Evolutionary conservation across 2,113 vertebrate genomes (phyloP).

Genomic region (Scortum barcoo): DNA sequence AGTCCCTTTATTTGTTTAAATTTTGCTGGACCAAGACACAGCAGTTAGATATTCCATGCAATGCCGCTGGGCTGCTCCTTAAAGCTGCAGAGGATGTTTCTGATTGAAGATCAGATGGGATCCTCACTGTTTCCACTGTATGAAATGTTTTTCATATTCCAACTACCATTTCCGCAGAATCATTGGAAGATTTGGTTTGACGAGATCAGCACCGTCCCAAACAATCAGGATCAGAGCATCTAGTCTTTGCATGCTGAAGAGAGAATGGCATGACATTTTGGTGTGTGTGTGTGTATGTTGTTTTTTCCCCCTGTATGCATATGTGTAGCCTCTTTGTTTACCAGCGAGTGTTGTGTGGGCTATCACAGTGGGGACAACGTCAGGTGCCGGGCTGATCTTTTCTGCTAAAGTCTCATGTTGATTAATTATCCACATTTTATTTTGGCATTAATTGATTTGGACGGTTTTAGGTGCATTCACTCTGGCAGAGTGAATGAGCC

Average conservation of each 20-base stretch:
- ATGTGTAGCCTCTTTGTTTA: constrained; percentile 60
- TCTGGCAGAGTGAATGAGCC: constrained; percentile 65
- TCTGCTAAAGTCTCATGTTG: constrained; percentile 36
- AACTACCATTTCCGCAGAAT: constrained; percentile 11
- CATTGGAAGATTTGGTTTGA: constrained; percentile 2
- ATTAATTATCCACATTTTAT: constrained; percentile 57
- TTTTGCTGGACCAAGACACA: constrained; percentile 57
- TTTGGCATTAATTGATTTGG: constrained; percentile 58
- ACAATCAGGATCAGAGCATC: constrained; percentile 16
- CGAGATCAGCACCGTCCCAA: not conserved
- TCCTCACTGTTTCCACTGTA: not conserved
- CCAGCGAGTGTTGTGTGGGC: not conserved
- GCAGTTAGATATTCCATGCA: constrained; percentile 42
- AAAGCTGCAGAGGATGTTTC: constrained; percentile 46
- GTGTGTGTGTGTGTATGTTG: not conserved
- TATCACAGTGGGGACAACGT: not conserved
- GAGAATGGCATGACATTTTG: constrained; percentile 37
- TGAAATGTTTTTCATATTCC: constrained; percentile 4
- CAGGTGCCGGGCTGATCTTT: constrained; percentile 38
- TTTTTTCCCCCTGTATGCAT: not conserved
- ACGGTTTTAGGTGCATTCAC: constrained; percentile 47
- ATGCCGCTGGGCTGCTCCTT: constrained; percentile 23
- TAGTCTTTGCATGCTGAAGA: constrained; percentile 20
- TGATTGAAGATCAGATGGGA: constrained; percentile 30
- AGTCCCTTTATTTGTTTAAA: constrained; percentile 77